Base-by-base conservation (phyloP, 2,113 vertebrate species). In the Hymenochirus boettgeri region DNA sequence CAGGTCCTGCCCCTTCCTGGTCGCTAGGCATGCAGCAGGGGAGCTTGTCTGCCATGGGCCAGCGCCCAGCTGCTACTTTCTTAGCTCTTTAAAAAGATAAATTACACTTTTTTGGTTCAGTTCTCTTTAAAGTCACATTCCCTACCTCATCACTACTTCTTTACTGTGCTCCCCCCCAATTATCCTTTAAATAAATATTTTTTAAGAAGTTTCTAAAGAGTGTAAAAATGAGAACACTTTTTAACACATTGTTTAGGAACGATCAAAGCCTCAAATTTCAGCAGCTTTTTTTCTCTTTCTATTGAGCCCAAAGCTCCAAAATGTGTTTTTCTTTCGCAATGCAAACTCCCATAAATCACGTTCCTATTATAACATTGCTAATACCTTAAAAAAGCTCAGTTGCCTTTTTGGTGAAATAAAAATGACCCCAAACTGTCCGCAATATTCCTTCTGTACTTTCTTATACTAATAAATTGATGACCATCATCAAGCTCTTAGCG, bases 351-450 rank as follows among this genome's bases (percentile, higher is more conserved):
- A 3, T 62, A 71, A 76, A 74, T 74, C 73, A 57, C 52, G 60
- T 31, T 61, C 72, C 67, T 72, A 72, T 77, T 84, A 64, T 85
- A 88, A 87, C 88, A 88, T 45, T 63, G 10, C 74, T 75, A 73
- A 83, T 80, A 81, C 73, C 85, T 75, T 73, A n/a, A n/a, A 71
- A 74, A 84, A 79, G 80, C 72, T 80, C 73, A 72, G 65, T 86
- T 73, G 45, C 88, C 88, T 90, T 81, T 90, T 85, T 85, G 88
- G 88, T 75, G 71, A 83, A 84, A 69, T 60, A 9, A 76, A 63
- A 77, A n/a, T 65, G 71, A 72, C 75, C 71, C n/a, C 70, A 71
- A 70, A 66, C 69, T 74, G 77, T 79, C 79, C 58, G 53, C 60
- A 26, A 51, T 6, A 55, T 67, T 70, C 74, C 72, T 73, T 79